phyloP scores from a whole-genome alignment of 2,113 vertebrate genomes.

The Lota lota region DNA sequence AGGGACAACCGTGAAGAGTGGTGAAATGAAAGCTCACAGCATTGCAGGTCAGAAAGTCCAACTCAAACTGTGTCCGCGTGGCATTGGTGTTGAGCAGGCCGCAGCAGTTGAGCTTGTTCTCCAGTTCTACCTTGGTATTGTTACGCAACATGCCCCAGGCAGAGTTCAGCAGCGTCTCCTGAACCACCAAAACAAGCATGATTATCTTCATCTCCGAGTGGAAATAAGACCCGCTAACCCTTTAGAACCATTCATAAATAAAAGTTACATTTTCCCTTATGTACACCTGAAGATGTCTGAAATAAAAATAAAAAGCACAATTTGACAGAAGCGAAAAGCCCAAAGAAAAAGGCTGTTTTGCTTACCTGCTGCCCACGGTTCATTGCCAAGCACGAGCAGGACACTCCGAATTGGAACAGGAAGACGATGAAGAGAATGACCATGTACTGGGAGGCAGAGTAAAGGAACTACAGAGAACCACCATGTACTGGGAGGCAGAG shows the following conservation, averaged over 20 bases:
- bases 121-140: conserved; percentile 72
- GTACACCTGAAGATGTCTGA: too few relatives aligned
- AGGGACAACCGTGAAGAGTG: neutral
- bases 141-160: conserved; percentile 77
- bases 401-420: conserved; percentile 87
- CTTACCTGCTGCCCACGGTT: conserved; percentile 83
- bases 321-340: neutral
- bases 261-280: too few relatives aligned
- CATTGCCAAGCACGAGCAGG: conserved; percentile 88
- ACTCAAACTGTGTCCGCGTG: conserved; percentile 17
- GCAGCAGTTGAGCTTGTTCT: conserved; percentile 83
- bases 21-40: conserved; percentile 68
- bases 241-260: too few relatives aligned
- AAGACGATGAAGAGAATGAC: conserved; percentile 90
- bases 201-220: too few relatives aligned
- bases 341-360: neutral
- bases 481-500: too few relatives aligned
- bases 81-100: conserved; percentile 78
- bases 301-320: too few relatives aligned
- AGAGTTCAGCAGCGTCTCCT: conserved; percentile 79
- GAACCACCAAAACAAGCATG: too few relatives aligned
- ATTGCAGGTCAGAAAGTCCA: conserved; percentile 61
- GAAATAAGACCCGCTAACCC: too few relatives aligned
- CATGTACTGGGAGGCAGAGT: conserved; percentile 82
- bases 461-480: conserved; percentile 64